phyloP scores from a whole-genome alignment of 1,140 invertebrate species.

The Archivesica marissinica region DNA sequence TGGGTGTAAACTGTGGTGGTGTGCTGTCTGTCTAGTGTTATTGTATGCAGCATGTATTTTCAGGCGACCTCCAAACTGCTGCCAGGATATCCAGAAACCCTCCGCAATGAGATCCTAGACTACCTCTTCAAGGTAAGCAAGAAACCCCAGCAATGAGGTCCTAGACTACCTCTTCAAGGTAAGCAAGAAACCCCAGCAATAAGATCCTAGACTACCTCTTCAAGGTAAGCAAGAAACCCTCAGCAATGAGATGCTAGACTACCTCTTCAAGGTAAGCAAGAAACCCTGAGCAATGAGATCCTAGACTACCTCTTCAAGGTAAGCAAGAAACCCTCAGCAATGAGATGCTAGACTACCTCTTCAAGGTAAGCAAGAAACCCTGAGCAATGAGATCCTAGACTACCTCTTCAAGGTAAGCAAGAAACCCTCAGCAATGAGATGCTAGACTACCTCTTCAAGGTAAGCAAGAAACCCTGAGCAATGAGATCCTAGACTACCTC shows the following conservation, averaged over 20 bases:
- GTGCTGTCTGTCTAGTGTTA: too few relatives aligned
- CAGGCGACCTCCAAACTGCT: slow-evolving; percentile 82
- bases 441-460: slow-evolving; percentile 81
- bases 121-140: slow-evolving; percentile 81
- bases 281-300: too few relatives aligned
- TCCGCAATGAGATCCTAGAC: slow-evolving; percentile 78
- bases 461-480: too few relatives aligned
- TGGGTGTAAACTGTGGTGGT: too few relatives aligned
- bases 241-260: slow-evolving; percentile 79
- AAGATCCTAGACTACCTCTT: too few relatives aligned
- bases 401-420: slow-evolving; percentile 78
- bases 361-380: too few relatives aligned
- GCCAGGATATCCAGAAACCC: slow-evolving; percentile 75
- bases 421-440: slow-evolving; percentile 75
- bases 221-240: slow-evolving; percentile 74
- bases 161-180: too few relatives aligned
- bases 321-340: slow-evolving; percentile 73
- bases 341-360: slow-evolving; percentile 81
- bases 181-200: too few relatives aligned
- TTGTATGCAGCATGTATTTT: slow-evolving; percentile 4
- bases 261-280: slow-evolving; percentile 81
- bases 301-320: too few relatives aligned
- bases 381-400: too few relatives aligned
- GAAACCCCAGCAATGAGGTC: too few relatives aligned
- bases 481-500: too few relatives aligned